Conservation (phyloP, 2,888 invertebrate species). For the Drosophila helvetica region DNA sequence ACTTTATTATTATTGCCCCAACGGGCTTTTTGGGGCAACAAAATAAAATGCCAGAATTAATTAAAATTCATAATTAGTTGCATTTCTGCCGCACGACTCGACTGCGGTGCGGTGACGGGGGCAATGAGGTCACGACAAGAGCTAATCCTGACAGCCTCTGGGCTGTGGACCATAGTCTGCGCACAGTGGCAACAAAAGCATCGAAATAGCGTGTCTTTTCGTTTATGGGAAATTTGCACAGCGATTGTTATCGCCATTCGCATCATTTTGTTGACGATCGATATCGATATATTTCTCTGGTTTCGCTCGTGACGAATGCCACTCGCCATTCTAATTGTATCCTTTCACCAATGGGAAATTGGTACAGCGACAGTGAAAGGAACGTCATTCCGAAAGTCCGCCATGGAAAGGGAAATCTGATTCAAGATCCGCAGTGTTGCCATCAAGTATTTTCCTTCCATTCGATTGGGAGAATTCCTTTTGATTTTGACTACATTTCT, state of each 20-base stretch:
- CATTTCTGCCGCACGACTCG: slow-evolving; percentile 36
- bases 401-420: background rate
- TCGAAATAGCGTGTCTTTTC: too few relatives aligned
- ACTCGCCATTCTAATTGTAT: too few relatives aligned
- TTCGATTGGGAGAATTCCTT: background rate
- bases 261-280: too few relatives aligned
- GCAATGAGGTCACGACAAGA: slow-evolving; percentile 51
- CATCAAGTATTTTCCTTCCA: background rate
- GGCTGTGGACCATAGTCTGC: background rate
- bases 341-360: background rate
- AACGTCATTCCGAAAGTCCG: too few relatives aligned
- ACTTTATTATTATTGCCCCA: slow-evolving; percentile 44
- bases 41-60: slow-evolving; percentile 58
- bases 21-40: slow-evolving; percentile 16
- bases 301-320: too few relatives aligned
- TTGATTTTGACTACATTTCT: background rate
- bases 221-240: too few relatives aligned
- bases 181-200: slow-evolving; percentile 21
- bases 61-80: slow-evolving; percentile 73
- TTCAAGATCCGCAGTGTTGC: background rate
- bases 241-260: too few relatives aligned
- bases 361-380: too few relatives aligned
- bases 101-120: background rate
- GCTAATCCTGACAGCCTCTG: slow-evolving; percentile 39
- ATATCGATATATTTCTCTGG: too few relatives aligned